Evolutionary conservation across 2,113 vertebrate species (phyloP), one percentile per base, ranked within the genome.

Genomic region (Oreotragus oreotragus): DNA sequence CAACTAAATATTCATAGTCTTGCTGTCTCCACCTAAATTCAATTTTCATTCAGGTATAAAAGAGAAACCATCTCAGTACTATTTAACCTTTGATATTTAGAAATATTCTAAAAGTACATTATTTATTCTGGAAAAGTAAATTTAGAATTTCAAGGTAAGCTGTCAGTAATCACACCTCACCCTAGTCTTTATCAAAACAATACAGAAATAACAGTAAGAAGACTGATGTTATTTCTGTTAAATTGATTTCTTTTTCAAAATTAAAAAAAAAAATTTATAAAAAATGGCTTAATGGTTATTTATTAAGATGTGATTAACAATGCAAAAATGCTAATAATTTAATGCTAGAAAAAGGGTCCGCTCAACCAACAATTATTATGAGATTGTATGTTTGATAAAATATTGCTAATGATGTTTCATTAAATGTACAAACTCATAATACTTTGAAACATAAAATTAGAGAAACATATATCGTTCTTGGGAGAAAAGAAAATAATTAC

Each of bases 81-180:
- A 66, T 79, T 94, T 88, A 84, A 84, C 5, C 3, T 83, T 25
- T 90, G 27, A 13, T 84, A 62, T 55, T 96, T 45, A 85, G 49
- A 49, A 49, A 91, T 73, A 92, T 33, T 58, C 64, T 88, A 12
- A 84, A 33, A 57, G 45, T 80, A 77, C 14, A 49, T 53, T 47
- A 66, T 3, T 95, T 80, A 88, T 76, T 92, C n/a, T 57, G 25
- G 33, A 84, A 97, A 90, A 83, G 76, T 28, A 51, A 91, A 87
- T 62, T 81, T 95, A 81, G 25, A 92, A 90, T 77, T 95, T 77
- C 27, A 83, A 91, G 47, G n/a, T 86, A 95, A 77, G 23, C 88
- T 90, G 49, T 57, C 66, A 58, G 10, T 51, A 93, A 88, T 51
- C 62, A 49, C 2, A 81, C 13, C 28, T 86, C 66, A n/a, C 14